phyloP scores from a whole-genome alignment of 2,797 vertebrate genomes.

The Hirundo rustica region DNA sequence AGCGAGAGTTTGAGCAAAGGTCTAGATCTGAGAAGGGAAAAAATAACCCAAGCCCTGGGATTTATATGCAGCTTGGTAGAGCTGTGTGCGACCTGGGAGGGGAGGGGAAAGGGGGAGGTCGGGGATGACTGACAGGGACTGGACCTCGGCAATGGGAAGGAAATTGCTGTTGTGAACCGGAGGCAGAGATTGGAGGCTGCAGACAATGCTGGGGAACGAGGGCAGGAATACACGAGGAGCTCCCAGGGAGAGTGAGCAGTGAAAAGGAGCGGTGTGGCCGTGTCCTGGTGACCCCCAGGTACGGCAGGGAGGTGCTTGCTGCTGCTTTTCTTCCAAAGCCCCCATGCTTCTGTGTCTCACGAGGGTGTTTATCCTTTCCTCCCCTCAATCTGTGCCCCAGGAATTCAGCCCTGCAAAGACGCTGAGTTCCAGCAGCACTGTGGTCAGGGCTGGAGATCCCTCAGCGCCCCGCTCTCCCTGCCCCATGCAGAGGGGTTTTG shows the following conservation, averaged over 20 bases:
- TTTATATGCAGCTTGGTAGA: background rate
- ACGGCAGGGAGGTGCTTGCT: background rate
- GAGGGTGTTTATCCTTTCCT: background rate
- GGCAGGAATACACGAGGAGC: background rate
- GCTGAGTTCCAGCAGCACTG: background rate
- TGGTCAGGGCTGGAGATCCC: background rate
- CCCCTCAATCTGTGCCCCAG: background rate
- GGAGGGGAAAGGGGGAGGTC: background rate
- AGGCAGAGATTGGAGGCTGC: background rate
- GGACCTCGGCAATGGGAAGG: background rate
- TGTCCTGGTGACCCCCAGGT: accelerated
- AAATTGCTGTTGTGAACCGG: constrained; percentile 26
- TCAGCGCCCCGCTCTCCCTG: background rate
- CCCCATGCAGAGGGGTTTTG: background rate
- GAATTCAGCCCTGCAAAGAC: background rate
- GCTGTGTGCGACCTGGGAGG: background rate
- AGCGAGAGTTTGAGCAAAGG: background rate
- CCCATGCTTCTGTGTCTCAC: background rate
- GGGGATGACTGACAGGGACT: background rate
- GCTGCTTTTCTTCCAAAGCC: background rate
- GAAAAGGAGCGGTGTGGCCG: background rate
- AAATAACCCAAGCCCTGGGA: background rate
- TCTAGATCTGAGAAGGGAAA: background rate
- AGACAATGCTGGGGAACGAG: background rate
- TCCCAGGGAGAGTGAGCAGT: background rate